Conservation (phyloP, 2,888 invertebrate genomes). For the Scelioninae gen. 1 region DNA sequence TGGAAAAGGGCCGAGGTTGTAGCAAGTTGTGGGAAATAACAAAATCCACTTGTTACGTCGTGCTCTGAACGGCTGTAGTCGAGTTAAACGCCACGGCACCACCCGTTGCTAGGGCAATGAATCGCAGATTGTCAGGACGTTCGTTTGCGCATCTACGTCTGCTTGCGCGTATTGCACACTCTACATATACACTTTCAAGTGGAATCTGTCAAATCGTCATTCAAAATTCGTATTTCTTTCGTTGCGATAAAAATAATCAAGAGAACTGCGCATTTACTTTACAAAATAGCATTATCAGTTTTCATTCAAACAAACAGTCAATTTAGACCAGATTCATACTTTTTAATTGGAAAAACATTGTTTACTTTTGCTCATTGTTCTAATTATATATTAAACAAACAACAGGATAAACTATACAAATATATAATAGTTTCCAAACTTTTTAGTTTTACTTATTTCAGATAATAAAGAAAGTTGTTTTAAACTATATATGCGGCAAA, state of each 20-base stretch:
- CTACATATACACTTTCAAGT: constrained; percentile 31
- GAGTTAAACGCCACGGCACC: constrained; percentile 71
- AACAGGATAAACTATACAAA: too few relatives aligned
- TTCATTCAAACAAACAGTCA: background rate
- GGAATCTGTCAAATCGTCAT: constrained; percentile 55
- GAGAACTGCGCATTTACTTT: constrained; percentile 4
- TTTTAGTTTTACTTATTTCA: too few relatives aligned
- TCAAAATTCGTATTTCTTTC: constrained; percentile 35
- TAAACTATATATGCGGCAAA: too few relatives aligned
- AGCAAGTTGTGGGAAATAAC: constrained; percentile 71
- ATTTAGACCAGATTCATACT: too few relatives aligned
- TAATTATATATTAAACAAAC: too few relatives aligned
- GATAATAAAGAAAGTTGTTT: too few relatives aligned
- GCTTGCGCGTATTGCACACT: constrained; percentile 51
- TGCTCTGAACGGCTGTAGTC: constrained; percentile 41
- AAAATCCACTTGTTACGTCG: constrained; percentile 79
- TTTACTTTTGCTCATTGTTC: too few relatives aligned
- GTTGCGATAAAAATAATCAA: constrained; percentile 34
- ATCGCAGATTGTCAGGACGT: constrained; percentile 80
- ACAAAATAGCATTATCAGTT: constrained; percentile 10
- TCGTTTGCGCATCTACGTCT: constrained; percentile 69
- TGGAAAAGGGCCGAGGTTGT: constrained; percentile 14
- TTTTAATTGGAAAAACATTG: too few relatives aligned
- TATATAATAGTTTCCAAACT: too few relatives aligned
- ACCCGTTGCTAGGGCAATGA: constrained; percentile 81